Conservation (phyloP, 1,140 invertebrate species). For the Drosophila santomea region DNA sequence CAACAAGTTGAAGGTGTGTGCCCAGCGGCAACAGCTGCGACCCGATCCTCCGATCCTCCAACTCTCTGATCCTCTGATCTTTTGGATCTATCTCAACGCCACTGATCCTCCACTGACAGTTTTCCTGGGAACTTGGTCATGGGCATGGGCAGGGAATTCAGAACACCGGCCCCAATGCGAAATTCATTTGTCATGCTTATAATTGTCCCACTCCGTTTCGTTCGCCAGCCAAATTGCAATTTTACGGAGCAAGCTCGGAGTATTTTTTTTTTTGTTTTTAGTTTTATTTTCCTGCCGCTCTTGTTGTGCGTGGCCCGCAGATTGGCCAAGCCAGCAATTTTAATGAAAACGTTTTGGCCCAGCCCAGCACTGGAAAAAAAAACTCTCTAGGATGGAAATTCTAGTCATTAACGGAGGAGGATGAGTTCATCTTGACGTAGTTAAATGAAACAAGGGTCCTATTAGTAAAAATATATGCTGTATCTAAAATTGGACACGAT, state of each 20-base stretch:
- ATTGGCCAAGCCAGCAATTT: conserved; percentile 70
- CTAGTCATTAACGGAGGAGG: no score
- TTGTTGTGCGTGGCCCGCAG: conserved; percentile 50
- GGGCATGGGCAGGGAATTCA: neutral
- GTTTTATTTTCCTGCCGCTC: conserved; percentile 17
- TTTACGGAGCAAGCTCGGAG: conserved; percentile 37
- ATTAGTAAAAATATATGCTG: no score
- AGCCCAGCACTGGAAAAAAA: conserved; percentile 38
- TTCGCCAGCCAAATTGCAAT: conserved; percentile 67
- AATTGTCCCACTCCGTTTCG: conserved; percentile 75
- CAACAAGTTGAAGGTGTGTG: conserved; percentile 67
- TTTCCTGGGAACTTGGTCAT: conserved; percentile 43
- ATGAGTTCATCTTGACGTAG: no score
- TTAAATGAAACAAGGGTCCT: no score
- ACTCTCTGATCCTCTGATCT: conserved; percentile 22
- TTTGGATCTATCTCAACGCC: conserved; percentile 34
- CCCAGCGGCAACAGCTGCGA: conserved; percentile 65
- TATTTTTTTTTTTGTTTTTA: conserved; percentile 22
- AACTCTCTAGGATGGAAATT: neutral
- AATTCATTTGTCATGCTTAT: conserved; percentile 84
- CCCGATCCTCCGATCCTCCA: conserved; percentile 1
- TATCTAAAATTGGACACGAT: no score
- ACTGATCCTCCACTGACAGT: conserved; percentile 67
- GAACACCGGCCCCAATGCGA: conserved; percentile 64
- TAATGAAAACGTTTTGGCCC: conserved; percentile 78